A percentile compares a stretch with the other conserved stretches of the same genome.
These are phyloP conservation scores for Macrocentrus cingulum DNA, from an alignment of 1,140 invertebrate genomes.

Conservation along the genomic window DNA sequence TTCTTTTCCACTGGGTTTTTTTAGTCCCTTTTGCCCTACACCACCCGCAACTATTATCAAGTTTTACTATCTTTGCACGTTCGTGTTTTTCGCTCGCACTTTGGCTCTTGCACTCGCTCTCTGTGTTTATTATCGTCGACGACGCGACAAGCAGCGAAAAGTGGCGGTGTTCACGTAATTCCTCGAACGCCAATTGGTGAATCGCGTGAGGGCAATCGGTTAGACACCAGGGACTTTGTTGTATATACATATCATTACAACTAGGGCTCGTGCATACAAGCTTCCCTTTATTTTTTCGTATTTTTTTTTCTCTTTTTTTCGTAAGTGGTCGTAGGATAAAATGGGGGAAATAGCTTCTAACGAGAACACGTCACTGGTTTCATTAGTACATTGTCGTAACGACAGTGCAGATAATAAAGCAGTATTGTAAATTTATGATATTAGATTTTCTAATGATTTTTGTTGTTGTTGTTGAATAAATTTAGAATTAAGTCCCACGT, in stretches of 20 bases:
- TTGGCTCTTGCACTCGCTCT: background rate
- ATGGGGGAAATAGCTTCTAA: background rate
- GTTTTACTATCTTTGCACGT: conserved; percentile 8
- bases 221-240: conserved; percentile 16
- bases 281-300: conserved; percentile 14
- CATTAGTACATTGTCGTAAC: background rate
- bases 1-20: too few species aligned
- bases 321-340: background rate
- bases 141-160: conserved; percentile 21
- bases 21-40: too few species aligned
- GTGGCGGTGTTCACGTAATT: conserved; percentile 19
- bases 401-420: too few species aligned
- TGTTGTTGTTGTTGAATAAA: too few species aligned
- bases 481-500: too few species aligned
- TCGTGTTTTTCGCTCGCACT: background rate
- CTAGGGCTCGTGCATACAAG: background rate
- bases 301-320: background rate
- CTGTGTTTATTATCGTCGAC: conserved; percentile 15
- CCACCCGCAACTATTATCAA: background rate
- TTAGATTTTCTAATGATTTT: too few species aligned
- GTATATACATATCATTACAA: conserved; percentile 7
- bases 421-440: too few species aligned
- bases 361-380: background rate
- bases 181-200: conserved; percentile 29
- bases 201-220: conserved; percentile 35